These are phyloP conservation scores for Drosophila takahashii DNA, from an alignment of 1,140 invertebrate genomes.

Conservation along the genomic window DNA sequence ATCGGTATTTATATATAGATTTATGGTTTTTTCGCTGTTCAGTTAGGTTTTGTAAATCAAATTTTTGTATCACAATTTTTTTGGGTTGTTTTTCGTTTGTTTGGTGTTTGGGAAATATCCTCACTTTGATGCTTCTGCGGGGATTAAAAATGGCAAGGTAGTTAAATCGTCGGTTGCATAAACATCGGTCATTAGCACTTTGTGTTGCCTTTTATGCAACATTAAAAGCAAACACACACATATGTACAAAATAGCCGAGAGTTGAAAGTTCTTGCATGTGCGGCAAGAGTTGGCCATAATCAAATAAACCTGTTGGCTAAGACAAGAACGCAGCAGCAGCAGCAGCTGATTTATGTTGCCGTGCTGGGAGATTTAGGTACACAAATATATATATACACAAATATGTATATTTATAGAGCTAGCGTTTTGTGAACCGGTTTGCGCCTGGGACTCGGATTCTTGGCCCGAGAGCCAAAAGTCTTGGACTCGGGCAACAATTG, in stretches of 20 bases:
- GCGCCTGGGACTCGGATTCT: slow-evolving; percentile 22
- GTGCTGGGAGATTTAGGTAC: slow-evolving; percentile 14
- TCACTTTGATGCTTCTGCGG: slow-evolving; percentile 29
- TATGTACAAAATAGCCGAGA: slow-evolving; percentile 7
- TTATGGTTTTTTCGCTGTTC: slow-evolving; percentile 32
- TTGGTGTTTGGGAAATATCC: slow-evolving; percentile 15
- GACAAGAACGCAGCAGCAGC: slow-evolving; percentile 44
- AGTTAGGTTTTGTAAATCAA: slow-evolving; percentile 38
- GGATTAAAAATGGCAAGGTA: slow-evolving; percentile 1
- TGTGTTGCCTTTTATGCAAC: slow-evolving; percentile 23
- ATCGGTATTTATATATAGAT: slow-evolving; percentile 17
- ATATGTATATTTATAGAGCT: slow-evolving; percentile 41
- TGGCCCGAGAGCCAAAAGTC: slow-evolving; percentile 45
- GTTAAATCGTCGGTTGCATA: slow-evolving; percentile 27
- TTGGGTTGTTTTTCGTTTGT: slow-evolving; percentile 34
- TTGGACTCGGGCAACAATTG: slow-evolving; percentile 64
- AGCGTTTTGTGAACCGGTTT: slow-evolving; percentile 57
- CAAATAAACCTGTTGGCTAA: slow-evolving; percentile 75
- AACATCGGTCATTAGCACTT: slow-evolving; percentile 40
- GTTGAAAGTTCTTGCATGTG: slow-evolving; percentile 50
- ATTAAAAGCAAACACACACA: slow-evolving; percentile 19
- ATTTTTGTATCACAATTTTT: slow-evolving; percentile 49
- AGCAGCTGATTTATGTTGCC: slow-evolving; percentile 73
- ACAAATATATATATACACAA: slow-evolving; percentile 32
- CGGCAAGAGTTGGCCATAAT: slow-evolving; percentile 45